Conservation (phyloP, 2,888 invertebrate species). For the Coelopa pilipes region DNA sequence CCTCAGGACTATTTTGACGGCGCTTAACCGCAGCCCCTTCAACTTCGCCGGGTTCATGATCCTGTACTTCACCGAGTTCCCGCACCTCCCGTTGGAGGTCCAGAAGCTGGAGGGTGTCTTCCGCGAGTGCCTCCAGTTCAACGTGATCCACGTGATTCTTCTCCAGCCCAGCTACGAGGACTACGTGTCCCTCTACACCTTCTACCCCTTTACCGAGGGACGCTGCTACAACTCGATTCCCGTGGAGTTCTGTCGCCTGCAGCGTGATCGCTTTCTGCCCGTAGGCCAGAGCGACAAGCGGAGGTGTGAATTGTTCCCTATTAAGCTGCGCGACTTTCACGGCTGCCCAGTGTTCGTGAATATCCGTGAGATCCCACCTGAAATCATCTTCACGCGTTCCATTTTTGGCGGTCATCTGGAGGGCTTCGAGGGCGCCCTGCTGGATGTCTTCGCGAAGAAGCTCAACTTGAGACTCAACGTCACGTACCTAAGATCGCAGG, state of each 20-base stretch:
- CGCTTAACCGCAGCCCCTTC: not conserved
- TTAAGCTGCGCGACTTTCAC: not conserved
- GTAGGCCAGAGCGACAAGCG: too few relatives aligned
- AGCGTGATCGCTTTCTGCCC: not conserved
- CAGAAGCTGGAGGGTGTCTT: not conserved
- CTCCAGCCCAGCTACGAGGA: not conserved
- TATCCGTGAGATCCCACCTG: not conserved
- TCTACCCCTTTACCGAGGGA: not conserved
- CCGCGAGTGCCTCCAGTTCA: conserved; percentile 2
- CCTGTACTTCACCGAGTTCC: not conserved
- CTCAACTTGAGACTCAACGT: not conserved
- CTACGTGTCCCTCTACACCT: not conserved
- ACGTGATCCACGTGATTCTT: not conserved
- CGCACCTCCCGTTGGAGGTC: not conserved
- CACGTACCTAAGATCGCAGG: too few relatives aligned
- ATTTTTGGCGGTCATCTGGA: not conserved
- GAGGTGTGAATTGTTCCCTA: not conserved
- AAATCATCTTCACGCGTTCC: not conserved
- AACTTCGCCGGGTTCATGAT: conserved; percentile 1
- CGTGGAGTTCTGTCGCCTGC: not conserved
- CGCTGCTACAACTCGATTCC: not conserved
- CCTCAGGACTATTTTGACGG: not conserved
- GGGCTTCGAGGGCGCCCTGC: conserved; percentile 6
- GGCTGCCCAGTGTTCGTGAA: not conserved
- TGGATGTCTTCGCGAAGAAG: not conserved